Evolutionary conservation across 1,140 invertebrate genomes (phyloP), one percentile per base, ranked within the genome.

Genomic region (Rhopalosiphum maidis): DNA sequence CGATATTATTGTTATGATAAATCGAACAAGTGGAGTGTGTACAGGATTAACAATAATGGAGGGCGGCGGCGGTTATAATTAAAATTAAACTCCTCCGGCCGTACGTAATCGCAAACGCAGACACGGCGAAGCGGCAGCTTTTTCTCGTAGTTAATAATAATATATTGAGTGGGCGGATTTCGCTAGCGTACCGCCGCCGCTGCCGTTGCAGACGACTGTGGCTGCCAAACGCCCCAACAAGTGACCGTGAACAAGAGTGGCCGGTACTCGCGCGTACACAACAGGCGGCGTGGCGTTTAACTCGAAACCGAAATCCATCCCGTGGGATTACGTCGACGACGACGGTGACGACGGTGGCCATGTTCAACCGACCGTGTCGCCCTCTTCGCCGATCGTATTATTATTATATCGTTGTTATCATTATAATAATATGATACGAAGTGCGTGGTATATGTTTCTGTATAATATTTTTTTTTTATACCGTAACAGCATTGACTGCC

Each of bases 161-260:
- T 83, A 82, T 91, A 92, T 92, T 92, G 85, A 82, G 91, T 93
- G 91, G 91, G 91, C 77, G 91, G 91, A 93, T 85, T 93, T 85
- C 35, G 48, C 48, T 18, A 43, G 48, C 9, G 68, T 85, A 68
- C 77, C 55, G 35, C 55, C 41, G 30, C 41, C 48, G 77, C 41
- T 35, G 77, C 77, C 55, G n/a, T 37, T 37, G 7, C 60, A 23
- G 82, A 86, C 91, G 82, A 51, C 91, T 54, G 90, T 35, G 35
- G 90, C 90, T 43, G 43, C 90, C 68, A 83, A 91, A 85, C 91
- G 91, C 91, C 91, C 91, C 82, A 93, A 93, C 91, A 93, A 93
- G 91, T 93, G 91, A 93, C 91, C 91, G 91, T 93, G 91, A 93
- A 93, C 91, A 86, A 86, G 91, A 93, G 60, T 77, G 51, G 48